Base-by-base conservation (phyloP, 2,797 vertebrate species). In the Dendrocincla tyrannina region DNA sequence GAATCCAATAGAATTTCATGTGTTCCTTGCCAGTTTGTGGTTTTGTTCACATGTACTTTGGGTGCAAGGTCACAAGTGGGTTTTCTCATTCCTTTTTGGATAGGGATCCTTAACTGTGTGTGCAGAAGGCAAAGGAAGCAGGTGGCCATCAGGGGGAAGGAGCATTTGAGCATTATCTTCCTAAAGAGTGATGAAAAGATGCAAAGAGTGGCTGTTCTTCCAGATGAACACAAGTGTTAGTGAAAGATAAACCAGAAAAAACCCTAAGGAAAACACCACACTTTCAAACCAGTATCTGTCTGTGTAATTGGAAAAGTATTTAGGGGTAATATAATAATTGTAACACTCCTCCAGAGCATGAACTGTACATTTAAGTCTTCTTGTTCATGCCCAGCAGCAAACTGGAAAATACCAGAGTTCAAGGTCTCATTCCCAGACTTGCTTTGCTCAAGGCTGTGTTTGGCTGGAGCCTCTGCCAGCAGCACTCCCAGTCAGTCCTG, bases 121-220 rank as follows among this genome's bases (percentile, higher is more conserved):
- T 69, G 75, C 63, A 83, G 89, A 74, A 91, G 81, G 87, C 42
- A 3, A 46, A 89, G 95, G 85, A 85, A 94, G 75, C 87, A 73
- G 78, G 74, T 91, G 78, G 53, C 55, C 64, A 64, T 81, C 73
- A 42, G 73, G 52, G 85, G 72, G 75, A 93, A 83, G 75, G 28
- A 77, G 27, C 22, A 20, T 24, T 80, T 79, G 35, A 59, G 35
- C n/a, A 3, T 89, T 78, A 39, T 88, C 90, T 88, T 13, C 44
- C 44, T 62, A 25, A 89, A 73, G 5, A 42, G 68, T 1, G 20
- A 66, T 70, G 32, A 44, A 66, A 70, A 85, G 91, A 87, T 82
- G n/a, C 46, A 68, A 19, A 59, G 47, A 62, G 46, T 13, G 30
- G 15, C 59, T 83, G 20, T 39, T 91, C 50, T 41, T 13, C 10